These are phyloP conservation scores for Trinectes maculatus DNA, from an alignment of 2,113 vertebrate genomes.

Conservation along the genomic window DNA sequence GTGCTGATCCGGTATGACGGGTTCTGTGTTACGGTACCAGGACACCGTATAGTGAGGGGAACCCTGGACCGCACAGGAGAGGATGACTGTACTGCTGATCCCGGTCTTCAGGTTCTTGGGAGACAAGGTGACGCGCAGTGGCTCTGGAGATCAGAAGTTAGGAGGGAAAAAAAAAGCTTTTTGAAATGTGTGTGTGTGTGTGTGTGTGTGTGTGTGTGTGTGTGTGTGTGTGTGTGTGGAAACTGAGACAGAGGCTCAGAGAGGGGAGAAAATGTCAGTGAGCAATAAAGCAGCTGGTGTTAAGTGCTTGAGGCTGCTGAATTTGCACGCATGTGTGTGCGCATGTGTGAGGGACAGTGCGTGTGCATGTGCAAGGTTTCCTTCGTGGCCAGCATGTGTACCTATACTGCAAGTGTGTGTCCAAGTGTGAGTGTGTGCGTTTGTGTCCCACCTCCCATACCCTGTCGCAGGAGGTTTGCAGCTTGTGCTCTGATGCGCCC, in stretches of 20 bases:
- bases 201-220: conserved; percentile 23
- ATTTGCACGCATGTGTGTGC: conserved; percentile 55
- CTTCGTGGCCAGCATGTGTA: conserved; percentile 38
- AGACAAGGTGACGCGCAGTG: conserved; percentile 94
- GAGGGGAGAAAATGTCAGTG: conserved; percentile 81
- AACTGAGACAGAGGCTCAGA: conserved; percentile 57
- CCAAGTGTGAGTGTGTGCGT: conserved; percentile 32
- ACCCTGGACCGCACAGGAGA: conserved; percentile 93
- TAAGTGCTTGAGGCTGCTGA: conserved; percentile 57
- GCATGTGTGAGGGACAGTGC: conserved; percentile 40
- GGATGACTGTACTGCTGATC: conserved; percentile 97
- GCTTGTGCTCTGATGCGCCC: conserved; percentile 72
- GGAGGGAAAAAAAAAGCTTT: not conserved
- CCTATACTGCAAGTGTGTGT: too few relatives aligned
- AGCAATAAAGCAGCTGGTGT: conserved; percentile 80
- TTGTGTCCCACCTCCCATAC: conserved; percentile 54
- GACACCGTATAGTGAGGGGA: conserved; percentile 92
- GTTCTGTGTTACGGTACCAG: conserved; percentile 98
- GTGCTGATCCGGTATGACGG: conserved; percentile 89
- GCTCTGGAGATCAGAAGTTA: conserved; percentile 81
- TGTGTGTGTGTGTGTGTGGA: conserved; percentile 34
- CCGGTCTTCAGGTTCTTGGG: conserved; percentile 98
- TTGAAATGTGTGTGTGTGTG: conserved; percentile 6
- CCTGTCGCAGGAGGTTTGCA: conserved; percentile 77
- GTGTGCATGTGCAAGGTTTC: conserved; percentile 45